phyloP scores from a whole-genome alignment of 2,113 vertebrate species.

The Oryzias javanicus region DNA sequence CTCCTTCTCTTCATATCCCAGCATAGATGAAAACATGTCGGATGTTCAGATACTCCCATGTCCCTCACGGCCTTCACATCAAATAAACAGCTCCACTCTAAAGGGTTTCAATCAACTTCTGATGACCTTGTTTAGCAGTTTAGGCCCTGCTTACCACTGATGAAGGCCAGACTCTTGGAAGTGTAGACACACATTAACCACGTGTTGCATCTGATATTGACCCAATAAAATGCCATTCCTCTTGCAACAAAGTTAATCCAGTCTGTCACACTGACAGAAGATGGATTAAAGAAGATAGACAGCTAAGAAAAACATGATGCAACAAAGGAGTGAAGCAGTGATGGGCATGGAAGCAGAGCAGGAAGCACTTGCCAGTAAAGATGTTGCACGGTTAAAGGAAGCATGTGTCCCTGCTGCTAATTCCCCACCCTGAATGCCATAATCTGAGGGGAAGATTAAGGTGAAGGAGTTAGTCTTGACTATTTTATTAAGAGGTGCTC shows the following conservation, averaged over 20 bases:
- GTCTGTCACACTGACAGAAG: constrained; percentile 38
- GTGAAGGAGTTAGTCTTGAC: constrained; percentile 82
- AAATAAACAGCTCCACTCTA: constrained; percentile 57
- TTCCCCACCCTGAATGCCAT: constrained; percentile 78
- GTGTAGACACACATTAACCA: constrained; percentile 69
- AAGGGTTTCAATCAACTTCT: constrained; percentile 70
- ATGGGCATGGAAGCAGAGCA: constrained; percentile 13
- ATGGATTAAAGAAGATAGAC: constrained; percentile 11
- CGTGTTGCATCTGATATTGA: constrained; percentile 72
- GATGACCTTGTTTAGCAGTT: constrained; percentile 66
- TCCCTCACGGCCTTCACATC: constrained; percentile 13
- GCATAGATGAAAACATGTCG: constrained; percentile 8
- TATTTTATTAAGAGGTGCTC: constrained; percentile 84
- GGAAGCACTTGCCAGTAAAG: constrained; percentile 22
- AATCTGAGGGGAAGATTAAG: constrained; percentile 82
- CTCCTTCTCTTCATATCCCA: constrained; percentile 19
- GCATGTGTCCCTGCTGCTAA: constrained; percentile 73
- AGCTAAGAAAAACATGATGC: constrained; percentile 14
- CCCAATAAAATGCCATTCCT: constrained; percentile 64
- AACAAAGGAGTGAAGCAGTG: constrained; percentile 10
- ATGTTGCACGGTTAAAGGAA: constrained; percentile 49
- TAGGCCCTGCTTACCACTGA: constrained; percentile 56
- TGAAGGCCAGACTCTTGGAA: constrained; percentile 66
- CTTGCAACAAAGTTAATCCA: constrained; percentile 50
- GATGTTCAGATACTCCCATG: constrained; percentile 14